phyloP scores from a whole-genome alignment of 2,888 invertebrate genomes.

The Athalia circularis region DNA sequence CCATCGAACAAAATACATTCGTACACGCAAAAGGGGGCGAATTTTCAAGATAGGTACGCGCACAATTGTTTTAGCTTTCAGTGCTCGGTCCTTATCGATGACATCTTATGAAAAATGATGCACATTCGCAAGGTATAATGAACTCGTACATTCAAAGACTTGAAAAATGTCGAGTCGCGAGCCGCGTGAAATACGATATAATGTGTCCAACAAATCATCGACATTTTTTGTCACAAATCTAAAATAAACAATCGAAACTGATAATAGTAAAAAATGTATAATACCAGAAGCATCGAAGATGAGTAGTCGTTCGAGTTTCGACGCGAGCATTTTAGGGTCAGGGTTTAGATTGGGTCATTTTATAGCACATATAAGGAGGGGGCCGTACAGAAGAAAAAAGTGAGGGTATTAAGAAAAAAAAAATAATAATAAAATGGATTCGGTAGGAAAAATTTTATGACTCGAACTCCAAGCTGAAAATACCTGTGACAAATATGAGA shows the following conservation, averaged over 20 bases:
- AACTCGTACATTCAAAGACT: background rate
- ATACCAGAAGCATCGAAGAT: background rate
- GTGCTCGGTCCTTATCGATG: too few relatives aligned
- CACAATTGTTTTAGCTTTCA: too few relatives aligned
- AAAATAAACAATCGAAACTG: background rate
- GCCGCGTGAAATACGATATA: background rate
- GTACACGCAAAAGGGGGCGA: too few relatives aligned
- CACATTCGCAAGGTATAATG: slow-evolving; percentile 16
- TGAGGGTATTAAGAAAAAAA: too few relatives aligned
- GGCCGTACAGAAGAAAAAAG: too few relatives aligned
- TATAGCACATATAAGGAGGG: too few relatives aligned
- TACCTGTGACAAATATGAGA: too few relatives aligned
- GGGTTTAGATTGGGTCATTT: background rate
- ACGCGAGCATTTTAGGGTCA: slow-evolving; percentile 4
- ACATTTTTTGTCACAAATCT: background rate
- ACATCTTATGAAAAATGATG: too few relatives aligned
- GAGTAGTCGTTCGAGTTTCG: slow-evolving; percentile 5
- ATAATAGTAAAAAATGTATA: background rate
- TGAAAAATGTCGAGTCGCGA: slow-evolving; percentile 12
- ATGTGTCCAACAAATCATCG: background rate
- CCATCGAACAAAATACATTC: background rate
- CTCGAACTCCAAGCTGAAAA: too few relatives aligned
- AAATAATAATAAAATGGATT: too few relatives aligned
- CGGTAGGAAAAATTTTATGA: too few relatives aligned
- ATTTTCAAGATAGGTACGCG: too few relatives aligned